phyloP scores from a whole-genome alignment of 2,888 invertebrate genomes.

The Cataglyphis altisquamis region DNA sequence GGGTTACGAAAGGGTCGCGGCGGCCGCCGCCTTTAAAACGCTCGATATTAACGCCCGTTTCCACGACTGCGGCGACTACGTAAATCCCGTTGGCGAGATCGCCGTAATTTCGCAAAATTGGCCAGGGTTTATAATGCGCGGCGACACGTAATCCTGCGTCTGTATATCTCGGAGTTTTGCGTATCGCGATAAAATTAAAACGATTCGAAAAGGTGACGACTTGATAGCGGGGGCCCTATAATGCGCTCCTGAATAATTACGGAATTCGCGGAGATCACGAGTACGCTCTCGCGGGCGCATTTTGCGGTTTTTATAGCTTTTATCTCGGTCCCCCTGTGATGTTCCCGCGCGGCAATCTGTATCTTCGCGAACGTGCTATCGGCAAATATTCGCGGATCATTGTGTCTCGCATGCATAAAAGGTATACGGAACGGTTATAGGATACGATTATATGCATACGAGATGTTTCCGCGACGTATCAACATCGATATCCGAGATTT shows the following conservation, averaged over 20 bases:
- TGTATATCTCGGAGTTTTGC: slow-evolving; percentile 62
- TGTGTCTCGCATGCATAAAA: slow-evolving; percentile 9
- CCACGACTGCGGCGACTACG: slow-evolving; percentile 62
- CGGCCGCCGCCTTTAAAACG: slow-evolving; percentile 61
- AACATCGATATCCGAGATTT: neutral
- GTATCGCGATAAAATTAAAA: slow-evolving; percentile 63
- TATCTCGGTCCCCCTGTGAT: neutral
- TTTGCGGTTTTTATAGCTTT: slow-evolving; percentile 17
- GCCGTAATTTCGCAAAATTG: slow-evolving; percentile 75
- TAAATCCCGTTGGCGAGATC: slow-evolving; percentile 54
- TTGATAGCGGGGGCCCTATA: slow-evolving; percentile 53
- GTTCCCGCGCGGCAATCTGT: slow-evolving; percentile 10
- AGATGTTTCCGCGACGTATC: neutral
- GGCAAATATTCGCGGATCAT: slow-evolving; percentile 29
- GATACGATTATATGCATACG: slow-evolving; percentile 21
- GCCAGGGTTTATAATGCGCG: slow-evolving; percentile 72
- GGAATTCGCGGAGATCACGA: neutral
- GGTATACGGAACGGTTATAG: neutral
- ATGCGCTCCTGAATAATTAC: slow-evolving; percentile 48
- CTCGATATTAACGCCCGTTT: slow-evolving; percentile 72
- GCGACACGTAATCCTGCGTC: slow-evolving; percentile 64
- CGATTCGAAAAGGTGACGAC: slow-evolving; percentile 66
- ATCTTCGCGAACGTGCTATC: slow-evolving; percentile 8
- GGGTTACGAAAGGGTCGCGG: slow-evolving; percentile 18
- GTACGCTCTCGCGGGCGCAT: neutral